A percentile compares a stretch with the other conserved stretches of the same genome.
Evolutionary conservation across 2,888 invertebrate genomes (phyloP).

Genomic region (Eugnorisma glareosa): DNA sequence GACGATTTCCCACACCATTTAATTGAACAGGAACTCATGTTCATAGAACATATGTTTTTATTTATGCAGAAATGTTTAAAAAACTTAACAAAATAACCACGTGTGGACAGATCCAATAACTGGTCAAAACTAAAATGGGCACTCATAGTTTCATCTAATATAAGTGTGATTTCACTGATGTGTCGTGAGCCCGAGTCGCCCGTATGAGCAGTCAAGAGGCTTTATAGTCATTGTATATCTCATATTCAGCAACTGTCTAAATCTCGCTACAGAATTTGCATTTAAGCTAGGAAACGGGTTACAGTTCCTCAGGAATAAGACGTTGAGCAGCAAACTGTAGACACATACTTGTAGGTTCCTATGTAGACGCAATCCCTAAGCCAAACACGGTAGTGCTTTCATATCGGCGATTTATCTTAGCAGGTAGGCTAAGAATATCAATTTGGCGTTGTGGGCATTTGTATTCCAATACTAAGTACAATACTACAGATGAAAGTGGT

Average conservation of each 20-base stretch:
- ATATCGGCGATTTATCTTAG: neutral
- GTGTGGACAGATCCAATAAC: too few species aligned
- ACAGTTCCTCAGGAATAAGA: slow-evolving; percentile 9
- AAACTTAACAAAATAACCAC: too few species aligned
- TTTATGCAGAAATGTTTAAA: too few species aligned
- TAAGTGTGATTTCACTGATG: too few species aligned
- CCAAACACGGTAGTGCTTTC: neutral
- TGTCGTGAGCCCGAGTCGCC: too few species aligned
- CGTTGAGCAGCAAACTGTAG: slow-evolving; percentile 2
- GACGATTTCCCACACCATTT: too few species aligned
- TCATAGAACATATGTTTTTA: too few species aligned
- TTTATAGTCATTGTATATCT: too few species aligned
- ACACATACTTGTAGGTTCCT: neutral
- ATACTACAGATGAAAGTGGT: neutral
- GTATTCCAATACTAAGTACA: neutral
- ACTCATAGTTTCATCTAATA: too few species aligned
- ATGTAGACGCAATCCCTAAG: neutral
- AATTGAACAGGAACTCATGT: too few species aligned
- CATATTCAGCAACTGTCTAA: neutral
- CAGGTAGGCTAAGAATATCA: neutral
- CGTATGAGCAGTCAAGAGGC: too few species aligned
- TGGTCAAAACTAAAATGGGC: too few species aligned
- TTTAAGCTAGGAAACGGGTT: neutral
- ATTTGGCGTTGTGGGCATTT: neutral
- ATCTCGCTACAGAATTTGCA: neutral